Conservation (phyloP, 2,888 invertebrate species). For the Drosophila neotestacea region DNA sequence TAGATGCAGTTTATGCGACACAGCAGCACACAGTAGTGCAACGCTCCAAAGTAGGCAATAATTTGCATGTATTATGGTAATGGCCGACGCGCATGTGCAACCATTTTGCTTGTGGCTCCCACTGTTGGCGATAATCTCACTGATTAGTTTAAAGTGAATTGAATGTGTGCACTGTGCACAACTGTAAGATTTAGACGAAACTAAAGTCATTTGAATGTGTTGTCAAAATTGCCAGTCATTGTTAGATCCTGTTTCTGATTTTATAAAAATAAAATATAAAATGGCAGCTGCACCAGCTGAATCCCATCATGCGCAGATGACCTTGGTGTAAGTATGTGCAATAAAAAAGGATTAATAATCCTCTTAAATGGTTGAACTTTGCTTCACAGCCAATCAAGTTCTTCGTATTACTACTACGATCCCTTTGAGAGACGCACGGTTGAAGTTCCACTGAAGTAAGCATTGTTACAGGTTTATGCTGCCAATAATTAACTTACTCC, state of each 20-base stretch:
- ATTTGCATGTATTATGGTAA: slow-evolving; percentile 73
- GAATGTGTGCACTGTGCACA: slow-evolving; percentile 49
- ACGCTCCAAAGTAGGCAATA: slow-evolving; percentile 62
- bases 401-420: slow-evolving; percentile 57
- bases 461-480: background rate
- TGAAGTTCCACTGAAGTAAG: slow-evolving; percentile 64
- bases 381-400: slow-evolving; percentile 46
- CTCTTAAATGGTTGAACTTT: background rate
- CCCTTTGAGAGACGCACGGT: slow-evolving; percentile 67
- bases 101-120: slow-evolving; percentile 55
- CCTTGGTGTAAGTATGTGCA: slow-evolving; percentile 47
- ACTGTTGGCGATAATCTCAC: slow-evolving; percentile 27
- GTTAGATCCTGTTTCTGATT: slow-evolving; percentile 11
- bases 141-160: slow-evolving; percentile 69
- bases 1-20: slow-evolving; percentile 55
- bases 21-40: slow-evolving; percentile 18
- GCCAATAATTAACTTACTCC: slow-evolving; percentile 5
- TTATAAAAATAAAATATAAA: slow-evolving; percentile 11
- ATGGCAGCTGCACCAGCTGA: slow-evolving; percentile 34
- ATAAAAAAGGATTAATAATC: background rate
- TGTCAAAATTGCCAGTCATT: slow-evolving; percentile 66
- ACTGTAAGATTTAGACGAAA: background rate
- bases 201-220: slow-evolving; percentile 61
- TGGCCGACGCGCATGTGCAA: slow-evolving; percentile 71
- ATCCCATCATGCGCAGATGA: slow-evolving; percentile 8